Conservation (phyloP, 2,113 vertebrate genomes). For the Bucco capensis region DNA sequence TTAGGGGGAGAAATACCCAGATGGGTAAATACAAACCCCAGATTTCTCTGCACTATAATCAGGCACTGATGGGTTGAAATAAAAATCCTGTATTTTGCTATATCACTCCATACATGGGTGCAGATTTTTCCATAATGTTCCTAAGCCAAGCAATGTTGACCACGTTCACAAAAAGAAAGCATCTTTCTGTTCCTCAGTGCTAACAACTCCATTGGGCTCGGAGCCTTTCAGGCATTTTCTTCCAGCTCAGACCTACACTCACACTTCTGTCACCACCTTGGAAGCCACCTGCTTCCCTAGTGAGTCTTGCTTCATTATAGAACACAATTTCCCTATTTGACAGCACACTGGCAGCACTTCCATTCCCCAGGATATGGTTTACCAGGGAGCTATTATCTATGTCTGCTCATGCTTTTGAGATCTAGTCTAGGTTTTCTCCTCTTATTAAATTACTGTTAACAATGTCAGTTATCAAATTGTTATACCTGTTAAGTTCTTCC, state of each 20-base stretch:
- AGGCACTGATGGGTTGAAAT: not conserved
- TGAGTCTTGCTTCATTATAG: not conserved
- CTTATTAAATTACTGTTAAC: not conserved
- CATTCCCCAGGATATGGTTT: not conserved
- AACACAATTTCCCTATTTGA: not conserved
- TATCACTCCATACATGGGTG: not conserved
- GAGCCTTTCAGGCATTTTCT: not conserved
- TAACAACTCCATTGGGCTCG: not conserved
- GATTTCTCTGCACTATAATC: not conserved
- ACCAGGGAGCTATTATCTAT: not conserved
- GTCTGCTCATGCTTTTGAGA: slow-evolving; percentile 25
- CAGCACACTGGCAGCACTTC: not conserved
- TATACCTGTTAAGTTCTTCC: slow-evolving; percentile 19
- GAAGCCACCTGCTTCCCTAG: not conserved
- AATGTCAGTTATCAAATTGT: slow-evolving; percentile 29
- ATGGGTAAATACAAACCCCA: not conserved
- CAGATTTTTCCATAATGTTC: not conserved
- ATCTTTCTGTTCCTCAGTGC: not conserved
- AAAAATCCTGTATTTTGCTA: not conserved
- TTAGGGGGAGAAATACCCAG: not conserved
- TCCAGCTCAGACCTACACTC: not conserved
- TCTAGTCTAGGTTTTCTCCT: not conserved
- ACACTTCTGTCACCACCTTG: not conserved
- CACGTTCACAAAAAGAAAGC: not conserved
- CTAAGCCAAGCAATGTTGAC: not conserved